Percentiles rank a stretch among this genome's conserved stretches.
Evolutionary conservation across 2,888 invertebrate species (phyloP).

Genomic region (Heliconius aoede): DNA sequence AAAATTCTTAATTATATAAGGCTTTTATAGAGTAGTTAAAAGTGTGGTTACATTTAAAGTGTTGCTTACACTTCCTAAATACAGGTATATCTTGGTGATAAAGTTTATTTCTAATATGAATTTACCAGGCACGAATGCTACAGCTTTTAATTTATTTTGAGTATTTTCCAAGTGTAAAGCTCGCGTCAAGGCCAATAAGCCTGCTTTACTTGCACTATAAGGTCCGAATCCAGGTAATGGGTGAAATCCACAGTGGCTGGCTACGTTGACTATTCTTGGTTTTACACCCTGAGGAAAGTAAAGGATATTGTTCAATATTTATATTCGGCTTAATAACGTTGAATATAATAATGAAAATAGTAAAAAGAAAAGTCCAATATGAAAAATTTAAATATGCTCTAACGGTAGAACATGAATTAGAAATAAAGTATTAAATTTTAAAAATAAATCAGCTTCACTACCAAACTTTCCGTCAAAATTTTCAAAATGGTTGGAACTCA

Average conservation of each 20-base stretch:
- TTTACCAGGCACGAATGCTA: slow-evolving; percentile 90
- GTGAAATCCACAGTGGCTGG: slow-evolving; percentile 91
- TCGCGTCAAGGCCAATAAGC: slow-evolving; percentile 88
- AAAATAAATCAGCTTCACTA: too few relatives aligned
- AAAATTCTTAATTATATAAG: too few relatives aligned
- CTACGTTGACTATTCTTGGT: slow-evolving; percentile 90
- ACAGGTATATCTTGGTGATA: background rate
- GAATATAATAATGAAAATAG: too few relatives aligned
- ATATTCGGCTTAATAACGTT: background rate
- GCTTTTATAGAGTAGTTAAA: too few relatives aligned
- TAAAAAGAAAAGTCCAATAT: too few relatives aligned
- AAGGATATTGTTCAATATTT: background rate
- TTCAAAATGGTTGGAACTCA: too few relatives aligned
- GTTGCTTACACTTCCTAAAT: too few relatives aligned
- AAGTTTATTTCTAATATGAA: background rate
- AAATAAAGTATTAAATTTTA: too few relatives aligned
- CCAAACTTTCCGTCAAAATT: too few relatives aligned
- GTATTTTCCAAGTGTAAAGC: slow-evolving; percentile 88
- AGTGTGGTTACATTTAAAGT: too few relatives aligned
- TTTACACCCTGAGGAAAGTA: slow-evolving; percentile 48
- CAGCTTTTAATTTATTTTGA: slow-evolving; percentile 88
- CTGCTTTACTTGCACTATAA: slow-evolving; percentile 93
- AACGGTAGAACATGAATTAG: too few relatives aligned
- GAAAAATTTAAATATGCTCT: too few relatives aligned
- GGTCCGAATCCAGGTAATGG: slow-evolving; percentile 89